Conservation (phyloP, 1,140 invertebrate genomes). For the Caenorhabditis briggsae region DNA sequence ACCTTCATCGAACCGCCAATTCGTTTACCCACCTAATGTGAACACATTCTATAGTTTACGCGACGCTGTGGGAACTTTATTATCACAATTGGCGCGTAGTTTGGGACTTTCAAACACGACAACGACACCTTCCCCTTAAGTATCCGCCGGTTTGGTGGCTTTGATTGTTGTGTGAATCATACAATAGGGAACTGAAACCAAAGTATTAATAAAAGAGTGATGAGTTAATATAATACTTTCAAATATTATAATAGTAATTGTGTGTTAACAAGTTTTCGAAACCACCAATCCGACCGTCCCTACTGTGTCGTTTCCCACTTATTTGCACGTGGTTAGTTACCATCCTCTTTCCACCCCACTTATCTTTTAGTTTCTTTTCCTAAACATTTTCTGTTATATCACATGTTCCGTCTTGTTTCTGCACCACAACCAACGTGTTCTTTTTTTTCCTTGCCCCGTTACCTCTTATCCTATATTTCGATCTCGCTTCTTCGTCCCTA, state of each 20-base stretch:
- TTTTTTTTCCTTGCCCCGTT: not conserved
- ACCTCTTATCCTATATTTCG: not conserved
- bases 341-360: not conserved
- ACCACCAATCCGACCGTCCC: not conserved
- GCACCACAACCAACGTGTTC: constrained; percentile 11
- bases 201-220: too few species aligned
- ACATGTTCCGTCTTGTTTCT: constrained; percentile 6
- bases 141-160: constrained; percentile 32
- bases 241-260: not conserved
- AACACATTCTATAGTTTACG: constrained; percentile 42
- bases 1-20: not conserved
- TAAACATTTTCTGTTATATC: constrained; percentile 19
- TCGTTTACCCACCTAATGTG: constrained; percentile 26
- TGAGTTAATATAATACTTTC: not conserved
- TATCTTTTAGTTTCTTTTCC: constrained; percentile 9
- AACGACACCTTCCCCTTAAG: not conserved
- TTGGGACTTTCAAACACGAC: not conserved
- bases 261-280: not conserved
- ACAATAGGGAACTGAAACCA: too few species aligned
- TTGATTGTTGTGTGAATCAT: not conserved
- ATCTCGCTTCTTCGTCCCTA: not conserved
- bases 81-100: constrained; percentile 35
- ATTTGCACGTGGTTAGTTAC: constrained; percentile 16
- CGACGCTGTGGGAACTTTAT: not conserved
- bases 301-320: not conserved